Base-by-base conservation (phyloP, 2,888 invertebrate genomes). In the Altica lythri region DNA sequence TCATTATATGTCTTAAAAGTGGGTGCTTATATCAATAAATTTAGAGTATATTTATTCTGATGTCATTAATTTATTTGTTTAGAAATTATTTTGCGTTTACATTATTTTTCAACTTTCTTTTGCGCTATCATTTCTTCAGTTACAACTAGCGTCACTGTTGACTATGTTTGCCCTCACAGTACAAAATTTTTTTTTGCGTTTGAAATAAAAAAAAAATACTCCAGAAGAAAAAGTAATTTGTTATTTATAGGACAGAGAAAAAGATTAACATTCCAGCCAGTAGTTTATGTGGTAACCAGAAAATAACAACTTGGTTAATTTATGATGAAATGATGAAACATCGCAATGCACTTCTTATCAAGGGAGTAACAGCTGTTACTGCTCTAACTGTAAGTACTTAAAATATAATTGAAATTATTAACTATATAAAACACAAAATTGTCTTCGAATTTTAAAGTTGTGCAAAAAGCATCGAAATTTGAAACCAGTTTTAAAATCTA, bases 311-410 rank as follows among this genome's bases (percentile, higher is more conserved):
- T 67, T 96, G 95, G 94, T 76, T 95, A 10, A 80, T 92, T 8
- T 96, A 87, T 69, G 92, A 92, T 69, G 94, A 95, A 74, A 88
- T 94, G 75, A 86, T 86, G 0, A 83, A 89, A 35, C 79, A 83
- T 0, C 84, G 86, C 0, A 79, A 84, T 12, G 79, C 84, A 46
- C 88, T 89, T 55, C 85, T 88, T 69, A 83, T 92, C 1, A 84
- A 88, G 35, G 89, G 89, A 61, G 89, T 87, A 54, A 95, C 95
- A 0, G 75, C 90, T 4, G 84, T 96, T 0, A 88, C 92, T 6
- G 86, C 94, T 0, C 71, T 93, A 12, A 87, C 92, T 1, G 86
- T 95, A 46, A 70, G 65, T 61, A 44, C 45, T 32, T 6, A 32
- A 9, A 29, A 2, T 29, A 9, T 29, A 5, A 6, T 25, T 10